Evolutionary conservation across 2,888 invertebrate genomes (phyloP), one percentile per base, ranked within the genome.

Genomic region (Sphinx pinastri): DNA sequence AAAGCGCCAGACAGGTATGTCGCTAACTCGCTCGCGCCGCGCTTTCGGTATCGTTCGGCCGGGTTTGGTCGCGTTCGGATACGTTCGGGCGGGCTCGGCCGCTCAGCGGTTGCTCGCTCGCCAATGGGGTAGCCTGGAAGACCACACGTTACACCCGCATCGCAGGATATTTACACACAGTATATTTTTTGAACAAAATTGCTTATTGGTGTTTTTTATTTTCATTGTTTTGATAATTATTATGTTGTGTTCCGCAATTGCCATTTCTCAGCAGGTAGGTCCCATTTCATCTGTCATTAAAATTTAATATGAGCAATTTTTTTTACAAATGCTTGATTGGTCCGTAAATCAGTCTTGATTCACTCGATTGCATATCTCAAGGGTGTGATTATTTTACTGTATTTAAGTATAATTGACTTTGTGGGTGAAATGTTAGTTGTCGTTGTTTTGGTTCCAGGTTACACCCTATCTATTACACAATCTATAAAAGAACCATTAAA

Each of bases 1-100:
- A 95, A 95, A 95, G 96, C 95, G 95, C 95, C 95, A 94, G 95
- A 95, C 95, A 95, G 95, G 95, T 95, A 95, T 95, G 94, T 94
- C 90, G 87, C 92, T 92, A 91, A 86, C 85, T 90, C 88, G 87
- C 84, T 89, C 87, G 87, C 87, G 81, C 84, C 84, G 84, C 88
- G 88, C 91, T 87, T 89, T 92, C 89, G 87, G 87, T 93, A 88
- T 88, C 91, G 88, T 89, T 92, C 90, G 90, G 88, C 90, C 89
- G 89, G 84, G 86, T 89, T 91, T 89, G 90, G 90, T 90, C 85
- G 81, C 90, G 89, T 90, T 90, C 90, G 90, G 86, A 84, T 85
- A 86, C 87, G 90, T 86, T 88, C 90, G 89, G 85, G 86, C 87
- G 87, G 81, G 88, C 87, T 88, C 88, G 88, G 88, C 87, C 87